phyloP scores from a whole-genome alignment of 2,888 invertebrate species.

The Agriopis marginaria region DNA sequence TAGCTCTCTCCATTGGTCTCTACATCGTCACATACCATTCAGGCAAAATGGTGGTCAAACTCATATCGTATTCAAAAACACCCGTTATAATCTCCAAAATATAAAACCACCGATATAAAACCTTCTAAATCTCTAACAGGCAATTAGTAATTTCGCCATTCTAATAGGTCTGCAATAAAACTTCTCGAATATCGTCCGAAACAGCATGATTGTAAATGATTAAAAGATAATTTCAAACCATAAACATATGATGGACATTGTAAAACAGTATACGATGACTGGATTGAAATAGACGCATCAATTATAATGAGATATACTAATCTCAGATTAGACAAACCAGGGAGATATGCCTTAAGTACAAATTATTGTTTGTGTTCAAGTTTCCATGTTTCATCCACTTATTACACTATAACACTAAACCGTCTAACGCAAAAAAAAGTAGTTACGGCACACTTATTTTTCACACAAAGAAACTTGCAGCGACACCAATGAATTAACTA shows the following conservation, averaged over 20 bases:
- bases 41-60: too few species aligned
- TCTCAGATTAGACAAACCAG: too few species aligned
- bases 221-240: slow-evolving; percentile 12
- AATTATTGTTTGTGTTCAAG: too few species aligned
- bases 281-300: not conserved
- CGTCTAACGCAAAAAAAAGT: too few species aligned
- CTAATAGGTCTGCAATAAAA: not conserved
- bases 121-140: slow-evolving; percentile 20
- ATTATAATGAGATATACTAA: not conserved
- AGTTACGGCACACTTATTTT: too few species aligned
- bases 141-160: slow-evolving; percentile 20
- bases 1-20: too few species aligned
- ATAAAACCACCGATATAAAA: not conserved
- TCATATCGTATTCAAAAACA: too few species aligned
- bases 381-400: too few species aligned
- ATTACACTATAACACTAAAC: too few species aligned
- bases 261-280: slow-evolving; percentile 2
- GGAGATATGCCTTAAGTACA: not conserved
- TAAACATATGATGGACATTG: slow-evolving; percentile 2
- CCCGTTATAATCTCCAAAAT: not conserved
- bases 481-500: too few species aligned
- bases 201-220: slow-evolving; percentile 2
- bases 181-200: not conserved
- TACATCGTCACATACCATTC: too few species aligned
- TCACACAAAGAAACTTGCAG: too few species aligned